Evolutionary conservation across 1,140 invertebrate species (phyloP), one percentile per base, ranked within the genome.

Genomic region (Halesus radiatus): DNA sequence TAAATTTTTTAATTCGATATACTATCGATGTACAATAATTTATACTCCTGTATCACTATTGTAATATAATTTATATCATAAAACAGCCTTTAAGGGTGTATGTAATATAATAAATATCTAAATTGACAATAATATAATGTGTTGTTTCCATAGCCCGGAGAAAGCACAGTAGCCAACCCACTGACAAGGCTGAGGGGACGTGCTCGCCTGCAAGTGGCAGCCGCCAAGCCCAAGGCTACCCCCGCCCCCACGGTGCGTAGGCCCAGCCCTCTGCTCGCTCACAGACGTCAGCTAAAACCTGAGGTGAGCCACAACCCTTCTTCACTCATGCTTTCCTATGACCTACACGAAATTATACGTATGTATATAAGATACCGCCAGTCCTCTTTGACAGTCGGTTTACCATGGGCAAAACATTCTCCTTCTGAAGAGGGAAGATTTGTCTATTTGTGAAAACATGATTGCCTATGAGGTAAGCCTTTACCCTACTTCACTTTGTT

Each of bases 191-290:
- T 83, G 45, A 37, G 77, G 13, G 80, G 82, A 50, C 70, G 77
- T 10, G 76, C 79, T 15, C 70, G 82, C 16, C 54, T 83, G 15
- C 82, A 83, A 20, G 82, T 83, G 29, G 62, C 52, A 1, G 76
- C 82, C 23, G 62, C 79, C 5, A n/a, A 37, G 10, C 79, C 79
- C 15, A 68, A 73, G 29, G 23, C 73, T 13, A 53, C 82, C 10
- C 20, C 73, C 10, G 45, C 82, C 10, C 72, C 80, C 15, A 26
- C 60, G 1, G 29, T 45, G 3, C 50, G 79, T 4, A 20, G 82
- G 4, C 76, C 73, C 37, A 79, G 66, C 56, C 79, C 76, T 8
- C 73, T 79, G 16, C 54, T 83, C 7, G 82, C 80, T 3, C 32
- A 77, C 26, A 37, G 82, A 20, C 60, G 81, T 15, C 64, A 18